Evolutionary conservation across 2,797 vertebrate species (phyloP), one percentile per base, ranked within the genome.

Genomic region (Numenius phaeopus): DNA sequence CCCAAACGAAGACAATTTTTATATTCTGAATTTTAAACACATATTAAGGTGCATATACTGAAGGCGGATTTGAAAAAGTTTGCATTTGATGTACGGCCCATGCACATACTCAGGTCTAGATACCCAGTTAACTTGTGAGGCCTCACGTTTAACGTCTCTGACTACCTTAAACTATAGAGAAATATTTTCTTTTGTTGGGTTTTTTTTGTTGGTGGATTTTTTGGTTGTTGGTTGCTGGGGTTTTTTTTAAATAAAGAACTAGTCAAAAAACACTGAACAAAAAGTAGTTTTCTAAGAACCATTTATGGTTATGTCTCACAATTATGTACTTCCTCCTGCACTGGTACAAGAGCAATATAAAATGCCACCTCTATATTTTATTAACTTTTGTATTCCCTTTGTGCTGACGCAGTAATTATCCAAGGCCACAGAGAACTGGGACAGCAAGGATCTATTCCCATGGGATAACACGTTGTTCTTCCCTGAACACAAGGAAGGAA

Each of bases 381-480:
- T 21, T 66, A 44, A 65, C 12, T 87, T 52, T 23, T 46, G 5
- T 21, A 78, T 79, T 82, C n/a, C 29, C 9, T 58, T 86, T 49
- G 17, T 55, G 37, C 24, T 88, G 19, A 77, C 52, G 65, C 30
- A 71, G 19, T 72, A 86, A 72, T 11, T 67, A 47, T 23, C 77
- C 30, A 66, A 71, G 26, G 42, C 5, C 57, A 87, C 22, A 57
- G 40, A 91, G 55, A 83, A 62, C 8, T 46, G 42, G 62, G 62
- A 83, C 21, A 88, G 69, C 19, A 78, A 78, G 9, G 18, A 50
- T n/a, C 17, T 85, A 17, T 44, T 91, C 17, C n/a, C 30, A 87
- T 14, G 46, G n/a, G 8, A 47, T 5, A 72, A 29, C 0, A 0
- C 14, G 12, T 22, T 52, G 3, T n/a, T 85, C 54, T 65, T 32